Evolutionary conservation across 2,888 invertebrate species (phyloP).

Genomic region (Mesopsocus fuscifrons): DNA sequence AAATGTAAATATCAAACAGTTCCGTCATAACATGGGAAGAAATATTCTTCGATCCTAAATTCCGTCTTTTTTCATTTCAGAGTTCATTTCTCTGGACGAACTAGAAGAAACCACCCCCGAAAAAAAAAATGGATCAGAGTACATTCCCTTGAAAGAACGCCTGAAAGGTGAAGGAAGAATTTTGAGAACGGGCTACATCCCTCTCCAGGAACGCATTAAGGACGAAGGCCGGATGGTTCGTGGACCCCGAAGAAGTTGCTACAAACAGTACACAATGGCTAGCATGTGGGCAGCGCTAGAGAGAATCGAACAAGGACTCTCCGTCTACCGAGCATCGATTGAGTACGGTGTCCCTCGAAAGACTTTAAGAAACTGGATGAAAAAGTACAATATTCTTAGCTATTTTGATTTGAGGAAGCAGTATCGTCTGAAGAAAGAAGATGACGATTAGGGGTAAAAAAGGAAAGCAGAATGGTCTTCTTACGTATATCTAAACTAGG

Average conservation of each 20-base stretch:
- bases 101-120: no score
- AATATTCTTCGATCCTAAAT: no score
- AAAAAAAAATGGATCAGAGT: no score
- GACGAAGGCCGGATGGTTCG: neutral
- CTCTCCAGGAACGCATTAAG: neutral
- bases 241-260: conserved; percentile 19
- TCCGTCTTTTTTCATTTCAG: conserved; percentile 3
- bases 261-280: conserved; percentile 33
- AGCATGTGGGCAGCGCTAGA: conserved; percentile 31
- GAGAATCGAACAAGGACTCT: conserved; percentile 32
- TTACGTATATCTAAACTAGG: no score
- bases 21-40: no score
- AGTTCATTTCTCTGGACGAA: conserved; percentile 6
- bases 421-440: conserved; percentile 19
- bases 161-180: no score
- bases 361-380: conserved; percentile 36
- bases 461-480: no score
- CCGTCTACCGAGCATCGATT: conserved; percentile 35
- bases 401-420: conserved; percentile 32
- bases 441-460: no score
- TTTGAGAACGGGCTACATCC: no score
- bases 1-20: no score
- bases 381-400: conserved; percentile 34
- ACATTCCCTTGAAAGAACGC: no score
- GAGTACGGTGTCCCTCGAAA: conserved; percentile 35